Evolutionary conservation across 2,888 invertebrate species (phyloP), one percentile per base, ranked within the genome.

Genomic region (Nezara viridula): DNA sequence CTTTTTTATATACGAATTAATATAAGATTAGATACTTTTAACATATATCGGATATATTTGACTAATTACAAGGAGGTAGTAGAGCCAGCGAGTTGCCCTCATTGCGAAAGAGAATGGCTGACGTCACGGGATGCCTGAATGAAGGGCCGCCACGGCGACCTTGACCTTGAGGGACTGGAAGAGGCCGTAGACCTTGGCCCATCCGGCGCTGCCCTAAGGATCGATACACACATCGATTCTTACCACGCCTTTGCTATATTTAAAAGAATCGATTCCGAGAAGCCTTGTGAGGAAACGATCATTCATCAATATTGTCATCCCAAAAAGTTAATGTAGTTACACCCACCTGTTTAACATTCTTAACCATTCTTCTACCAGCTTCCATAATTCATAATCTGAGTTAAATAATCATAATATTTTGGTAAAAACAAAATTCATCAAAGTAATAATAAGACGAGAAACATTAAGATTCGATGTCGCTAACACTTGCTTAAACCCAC

Each of bases 81-180:
- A 37, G 66, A 73, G 32, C 21, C 32, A 73, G 32, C 27, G 27
- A 16, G 6, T 14, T 73, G 66, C 6, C 14, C 19, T 32, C 16
- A 32, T 73, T 73, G 66, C 66, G 37, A 73, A 73, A 73, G 66
- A 73, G 66, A 73, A 73, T 73, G 66, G 66, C 5, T 73, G 66
- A 73, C 66, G 66, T 73, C 66, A 73, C 66, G 66, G 66, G 66
- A 73, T 37, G 66, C 81, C 81, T 47, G 24, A 81, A 81, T 81
- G 81, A 81, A 81, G 40, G 81, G 44, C 81, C 40, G 37, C 37
- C 24, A 10, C 10, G 37, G 21, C 37, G 81, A 81, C 81, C 81
- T 81, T 81, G 44, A 81, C 81, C 81, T 47, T 81, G 10, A 77
- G 21, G 77, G 40, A 77, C 77, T 40, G 40, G 27, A 27, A 73